Evolutionary conservation across 1,140 invertebrate genomes (phyloP).

Genomic region (Phenacoccus solenopsis): DNA sequence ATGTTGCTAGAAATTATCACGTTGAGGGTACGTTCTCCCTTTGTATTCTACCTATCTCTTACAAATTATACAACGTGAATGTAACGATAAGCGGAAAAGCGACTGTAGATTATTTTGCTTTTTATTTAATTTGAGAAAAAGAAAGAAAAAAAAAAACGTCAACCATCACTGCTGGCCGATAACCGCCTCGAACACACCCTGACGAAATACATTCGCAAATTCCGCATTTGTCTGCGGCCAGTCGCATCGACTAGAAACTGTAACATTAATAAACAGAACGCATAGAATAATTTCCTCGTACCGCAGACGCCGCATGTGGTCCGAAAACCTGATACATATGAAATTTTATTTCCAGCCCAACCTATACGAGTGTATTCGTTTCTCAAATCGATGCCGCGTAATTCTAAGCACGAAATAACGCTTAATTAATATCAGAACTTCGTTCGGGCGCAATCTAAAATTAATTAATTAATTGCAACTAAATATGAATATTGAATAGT

Average conservation of each 20-base stretch:
- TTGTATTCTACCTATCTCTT: no score
- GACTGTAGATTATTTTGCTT: no score
- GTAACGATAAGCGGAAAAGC: no score
- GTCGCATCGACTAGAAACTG: neutral
- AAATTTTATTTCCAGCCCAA: neutral
- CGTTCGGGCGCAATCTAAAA: neutral
- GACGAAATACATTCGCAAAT: no score
- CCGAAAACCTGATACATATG: neutral
- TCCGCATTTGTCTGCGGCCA: no score
- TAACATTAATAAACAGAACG: neutral
- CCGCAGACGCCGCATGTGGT: neutral
- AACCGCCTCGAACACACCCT: no score
- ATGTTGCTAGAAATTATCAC: no score
- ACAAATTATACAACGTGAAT: no score
- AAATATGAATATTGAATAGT: slow-evolving; percentile 3
- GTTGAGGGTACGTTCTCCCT: no score
- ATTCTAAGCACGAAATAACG: neutral
- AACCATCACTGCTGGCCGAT: no score
- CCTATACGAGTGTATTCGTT: neutral
- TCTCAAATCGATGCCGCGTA: neutral
- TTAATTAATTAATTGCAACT: slow-evolving; percentile 3
- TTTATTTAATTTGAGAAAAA: no score
- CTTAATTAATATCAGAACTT: neutral
- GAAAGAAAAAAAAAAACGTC: no score
- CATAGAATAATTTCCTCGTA: neutral